Conservation (phyloP, 2,113 vertebrate genomes). For the Spilogale gracilis region DNA sequence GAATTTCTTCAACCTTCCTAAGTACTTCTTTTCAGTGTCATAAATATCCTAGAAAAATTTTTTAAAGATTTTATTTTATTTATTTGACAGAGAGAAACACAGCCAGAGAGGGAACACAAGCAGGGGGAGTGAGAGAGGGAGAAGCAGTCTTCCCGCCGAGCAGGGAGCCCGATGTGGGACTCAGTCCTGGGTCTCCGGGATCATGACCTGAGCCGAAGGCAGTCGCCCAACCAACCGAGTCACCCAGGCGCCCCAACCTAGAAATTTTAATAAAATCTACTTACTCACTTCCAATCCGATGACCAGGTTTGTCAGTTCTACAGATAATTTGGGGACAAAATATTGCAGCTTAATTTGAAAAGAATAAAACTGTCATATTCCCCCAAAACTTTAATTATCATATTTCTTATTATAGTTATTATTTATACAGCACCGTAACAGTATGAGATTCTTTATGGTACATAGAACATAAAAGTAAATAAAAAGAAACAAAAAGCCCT, state of each 20-base stretch:
- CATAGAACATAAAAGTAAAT: slow-evolving; percentile 40
- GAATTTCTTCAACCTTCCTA: neutral
- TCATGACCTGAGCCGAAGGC: too few relatives aligned
- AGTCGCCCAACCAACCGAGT: too few relatives aligned
- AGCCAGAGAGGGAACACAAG: too few relatives aligned
- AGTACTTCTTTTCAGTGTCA: neutral
- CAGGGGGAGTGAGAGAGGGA: too few relatives aligned
- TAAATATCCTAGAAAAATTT: neutral
- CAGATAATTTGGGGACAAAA: neutral
- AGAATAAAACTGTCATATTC: neutral
- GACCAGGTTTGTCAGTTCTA: neutral
- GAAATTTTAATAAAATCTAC: neutral
- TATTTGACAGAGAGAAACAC: too few relatives aligned
- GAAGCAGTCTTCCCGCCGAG: too few relatives aligned
- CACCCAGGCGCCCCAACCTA: neutral
- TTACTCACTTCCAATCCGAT: neutral
- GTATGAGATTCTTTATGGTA: neutral
- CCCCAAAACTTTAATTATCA: neutral
- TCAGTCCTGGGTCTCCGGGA: too few relatives aligned
- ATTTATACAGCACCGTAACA: neutral
- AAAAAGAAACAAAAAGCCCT: slow-evolving; percentile 41
- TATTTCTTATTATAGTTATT: neutral
- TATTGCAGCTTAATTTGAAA: slow-evolving; percentile 39
- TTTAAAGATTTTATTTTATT: too few relatives aligned
- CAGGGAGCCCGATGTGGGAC: too few relatives aligned